phyloP scores from a whole-genome alignment of 2,113 vertebrate species.

The Toxotes chatareus region DNA sequence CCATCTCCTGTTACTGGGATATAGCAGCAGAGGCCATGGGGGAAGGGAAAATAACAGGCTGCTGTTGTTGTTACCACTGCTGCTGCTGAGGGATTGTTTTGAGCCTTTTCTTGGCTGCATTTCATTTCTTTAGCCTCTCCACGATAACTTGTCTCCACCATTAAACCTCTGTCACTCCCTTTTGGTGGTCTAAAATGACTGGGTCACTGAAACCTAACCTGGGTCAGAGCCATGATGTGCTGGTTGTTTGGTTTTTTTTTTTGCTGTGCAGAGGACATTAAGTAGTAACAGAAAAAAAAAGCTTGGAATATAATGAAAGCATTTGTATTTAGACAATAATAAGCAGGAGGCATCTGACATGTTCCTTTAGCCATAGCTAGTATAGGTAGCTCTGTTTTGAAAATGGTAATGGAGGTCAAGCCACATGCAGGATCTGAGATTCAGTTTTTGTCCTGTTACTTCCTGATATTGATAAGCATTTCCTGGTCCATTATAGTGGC shows the following conservation, averaged over 20 bases:
- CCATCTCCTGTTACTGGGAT: conserved; percentile 68
- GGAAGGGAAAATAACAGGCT: conserved; percentile 61
- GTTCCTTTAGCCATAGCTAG: background rate
- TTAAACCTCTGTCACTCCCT: conserved; percentile 40
- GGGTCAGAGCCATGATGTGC: background rate
- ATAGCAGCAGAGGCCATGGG: conserved; percentile 65
- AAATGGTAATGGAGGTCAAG: background rate
- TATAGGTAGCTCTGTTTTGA: background rate
- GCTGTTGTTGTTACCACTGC: conserved; percentile 53
- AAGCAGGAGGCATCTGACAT: background rate
- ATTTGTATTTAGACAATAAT: conserved; percentile 5
- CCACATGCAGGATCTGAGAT: background rate
- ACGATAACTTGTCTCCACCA: conserved; percentile 17
- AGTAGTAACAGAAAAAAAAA: background rate
- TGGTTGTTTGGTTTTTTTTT: background rate
- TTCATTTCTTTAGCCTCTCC: conserved; percentile 46
- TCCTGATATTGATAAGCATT: background rate
- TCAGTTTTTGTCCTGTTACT: background rate
- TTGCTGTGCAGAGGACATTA: background rate
- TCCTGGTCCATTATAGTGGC: too few relatives aligned
- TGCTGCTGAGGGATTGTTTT: conserved; percentile 56
- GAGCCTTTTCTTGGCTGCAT: conserved; percentile 55
- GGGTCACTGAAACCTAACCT: conserved; percentile 31
- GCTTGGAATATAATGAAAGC: background rate
- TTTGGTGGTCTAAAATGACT: conserved; percentile 41